A percentile compares a stretch with the other conserved stretches of the same genome.
Evolutionary conservation across 1,140 invertebrate genomes (phyloP).

Genomic region (Dinoponera quadriceps): DNA sequence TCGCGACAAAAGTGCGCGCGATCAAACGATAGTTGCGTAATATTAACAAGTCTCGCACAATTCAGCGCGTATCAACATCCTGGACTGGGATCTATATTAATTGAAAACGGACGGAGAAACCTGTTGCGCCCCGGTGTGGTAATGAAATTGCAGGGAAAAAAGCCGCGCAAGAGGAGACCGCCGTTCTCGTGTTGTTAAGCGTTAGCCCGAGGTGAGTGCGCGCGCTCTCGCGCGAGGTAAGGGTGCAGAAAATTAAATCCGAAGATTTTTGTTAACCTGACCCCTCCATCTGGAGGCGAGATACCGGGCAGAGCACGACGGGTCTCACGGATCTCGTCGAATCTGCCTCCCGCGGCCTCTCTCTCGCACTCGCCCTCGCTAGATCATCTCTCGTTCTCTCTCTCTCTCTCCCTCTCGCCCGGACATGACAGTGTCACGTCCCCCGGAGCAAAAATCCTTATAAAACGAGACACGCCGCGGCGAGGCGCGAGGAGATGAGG

Average conservation of each 20-base stretch:
- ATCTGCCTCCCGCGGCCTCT: constrained; percentile 52
- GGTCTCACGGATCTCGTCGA: constrained; percentile 67
- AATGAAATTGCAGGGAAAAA: constrained; percentile 16
- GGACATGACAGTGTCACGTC: constrained; percentile 83
- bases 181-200: constrained; percentile 55
- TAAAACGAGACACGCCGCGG: constrained; percentile 82
- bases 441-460: constrained; percentile 82
- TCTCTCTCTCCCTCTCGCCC: constrained; percentile 56
- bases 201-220: constrained; percentile 71
- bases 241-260: constrained; percentile 82
- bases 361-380: constrained; percentile 43
- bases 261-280: constrained; percentile 76
- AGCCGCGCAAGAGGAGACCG: constrained; percentile 3
- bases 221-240: constrained; percentile 70
- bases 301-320: constrained; percentile 76
- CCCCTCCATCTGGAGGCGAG: constrained; percentile 62
- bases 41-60: background rate
- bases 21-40: background rate
- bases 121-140: background rate
- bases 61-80: constrained; percentile 8
- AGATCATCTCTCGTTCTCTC: constrained; percentile 35
- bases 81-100: background rate
- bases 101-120: background rate
- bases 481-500: constrained; percentile 77
- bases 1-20: background rate